Percentiles rank a stretch among this genome's conserved stretches.
These are phyloP conservation scores for Lordiphosa stackelbergi DNA, from an alignment of 1,140 invertebrate species.

Conservation along the genomic window DNA sequence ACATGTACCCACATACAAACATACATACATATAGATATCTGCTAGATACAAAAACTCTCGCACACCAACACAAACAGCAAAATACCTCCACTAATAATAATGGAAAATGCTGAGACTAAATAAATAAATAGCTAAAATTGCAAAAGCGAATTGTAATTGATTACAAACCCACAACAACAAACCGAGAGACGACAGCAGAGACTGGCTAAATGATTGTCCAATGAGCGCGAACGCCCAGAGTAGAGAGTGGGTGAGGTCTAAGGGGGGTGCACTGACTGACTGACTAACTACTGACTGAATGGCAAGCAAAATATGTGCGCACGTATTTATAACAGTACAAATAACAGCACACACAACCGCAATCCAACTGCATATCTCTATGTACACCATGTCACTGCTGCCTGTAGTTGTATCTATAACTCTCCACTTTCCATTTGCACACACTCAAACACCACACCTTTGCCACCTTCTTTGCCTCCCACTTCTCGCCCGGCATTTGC, in stretches of 20 bases:
- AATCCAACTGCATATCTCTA: slow-evolving; percentile 56
- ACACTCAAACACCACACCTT: slow-evolving; percentile 39
- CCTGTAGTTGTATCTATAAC: slow-evolving; percentile 42
- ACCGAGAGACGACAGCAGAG: slow-evolving; percentile 15
- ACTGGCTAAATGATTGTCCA: slow-evolving; percentile 70
- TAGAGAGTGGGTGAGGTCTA: neutral
- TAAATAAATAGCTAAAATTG: slow-evolving; percentile 75
- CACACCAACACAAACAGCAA: slow-evolving; percentile 16
- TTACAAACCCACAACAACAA: slow-evolving; percentile 58
- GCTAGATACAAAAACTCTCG: slow-evolving; percentile 55
- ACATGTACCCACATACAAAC: slow-evolving; percentile 36
- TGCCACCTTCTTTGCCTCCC: slow-evolving; percentile 26
- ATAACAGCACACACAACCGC: slow-evolving; percentile 13
- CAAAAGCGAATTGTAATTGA: slow-evolving; percentile 73
- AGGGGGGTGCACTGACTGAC: slow-evolving; percentile 31
- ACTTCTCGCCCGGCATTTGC: slow-evolving; percentile 47
- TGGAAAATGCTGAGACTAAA: slow-evolving; percentile 69
- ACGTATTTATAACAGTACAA: slow-evolving; percentile 53
- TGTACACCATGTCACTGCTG: slow-evolving; percentile 19
- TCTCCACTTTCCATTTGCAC: slow-evolving; percentile 66
- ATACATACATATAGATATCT: slow-evolving; percentile 43
- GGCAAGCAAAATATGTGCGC: slow-evolving; percentile 32
- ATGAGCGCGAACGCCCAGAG: slow-evolving; percentile 46
- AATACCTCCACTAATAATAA: slow-evolving; percentile 61
- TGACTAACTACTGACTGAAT: slow-evolving; percentile 35